These are phyloP conservation scores for Thymallus thymallus DNA, from an alignment of 2,113 vertebrate genomes.

Conservation along the genomic window DNA sequence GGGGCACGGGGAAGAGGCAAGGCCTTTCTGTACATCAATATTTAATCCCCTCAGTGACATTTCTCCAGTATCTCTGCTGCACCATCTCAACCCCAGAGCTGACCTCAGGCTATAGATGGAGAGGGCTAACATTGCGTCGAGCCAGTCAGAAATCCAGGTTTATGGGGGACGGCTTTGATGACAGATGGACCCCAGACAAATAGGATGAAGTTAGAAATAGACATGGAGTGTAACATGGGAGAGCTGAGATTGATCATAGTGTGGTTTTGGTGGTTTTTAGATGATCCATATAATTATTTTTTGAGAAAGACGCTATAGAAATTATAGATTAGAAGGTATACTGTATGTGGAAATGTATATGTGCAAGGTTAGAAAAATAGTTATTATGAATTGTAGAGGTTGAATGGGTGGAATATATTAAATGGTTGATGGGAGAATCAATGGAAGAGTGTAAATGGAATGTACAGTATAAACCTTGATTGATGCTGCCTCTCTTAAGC, in stretches of 20 bases:
- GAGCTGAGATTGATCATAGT: conserved; percentile 56
- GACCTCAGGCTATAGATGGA: conserved; percentile 49
- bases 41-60: conserved; percentile 60
- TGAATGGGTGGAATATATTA: not conserved
- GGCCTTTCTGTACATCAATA: conserved; percentile 62
- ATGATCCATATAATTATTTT: conserved; percentile 38
- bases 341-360: not conserved
- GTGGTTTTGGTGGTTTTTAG: conserved; percentile 52
- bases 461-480: not conserved
- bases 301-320: conserved; percentile 31
- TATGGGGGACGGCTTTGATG: conserved; percentile 40
- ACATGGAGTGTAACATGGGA: conserved; percentile 13
- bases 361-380: not conserved
- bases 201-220: conserved; percentile 59
- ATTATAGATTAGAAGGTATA: conserved; percentile 12
- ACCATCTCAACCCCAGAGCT: conserved; percentile 56
- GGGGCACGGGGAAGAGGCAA: not conserved
- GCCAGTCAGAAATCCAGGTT: conserved; percentile 51
- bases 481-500: not conserved
- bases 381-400: not conserved
- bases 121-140: conserved; percentile 38
- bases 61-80: conserved; percentile 56
- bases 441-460: too few species aligned
- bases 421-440: too few species aligned
- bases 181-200: conserved; percentile 61